Evolutionary conservation across 2,797 vertebrate genomes (phyloP), one percentile per base, ranked within the genome.

Genomic region (Glossophaga mutica): DNA sequence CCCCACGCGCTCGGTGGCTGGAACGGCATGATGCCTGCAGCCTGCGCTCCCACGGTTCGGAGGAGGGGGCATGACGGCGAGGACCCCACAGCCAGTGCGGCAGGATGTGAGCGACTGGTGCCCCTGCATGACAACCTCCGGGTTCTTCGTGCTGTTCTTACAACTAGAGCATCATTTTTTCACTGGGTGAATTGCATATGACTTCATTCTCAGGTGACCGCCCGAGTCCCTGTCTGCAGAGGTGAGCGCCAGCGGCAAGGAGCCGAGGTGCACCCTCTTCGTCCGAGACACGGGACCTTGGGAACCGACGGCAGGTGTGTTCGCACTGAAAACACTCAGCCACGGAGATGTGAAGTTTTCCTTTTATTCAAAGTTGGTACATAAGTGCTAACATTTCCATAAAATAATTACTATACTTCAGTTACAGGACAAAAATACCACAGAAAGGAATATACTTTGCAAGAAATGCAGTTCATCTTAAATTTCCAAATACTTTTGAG

Each of bases 331-430:
- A 94, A 95, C n/a, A 96, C 70, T 65, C 84, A 96, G 71, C 76
- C 96, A 93, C 67, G 94, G 82, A 90, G 94, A 90, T 94, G 81
- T 90, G 93, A 93, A 95, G 77, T 37, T 96, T 98, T 97, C 97
- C 94, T 98, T 98, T 98, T 98, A 98, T 98, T 98, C 98, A 98
- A 98, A 98, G 97, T 98, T 98, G 98, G 98, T 98, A 98, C 98
- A 98, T 98, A 98, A 98, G 97, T 98, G 98, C 97, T 98, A 98
- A 98, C 98, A 98, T 98, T 98, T 98, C 97, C 98, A 98, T 98
- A 98, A 98, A 98, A 98, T 98, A 98, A 98, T 98, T 98, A 98
- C 94, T 96, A 67, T 96, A 97, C 96, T 96, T 97, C 93, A 98
- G 96, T 95, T 98, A 98, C 98, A 98, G 95, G 98, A 99, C 98